Evolutionary conservation across 2,797 vertebrate genomes (phyloP).

Genomic region (Micrastur ruficollis): DNA sequence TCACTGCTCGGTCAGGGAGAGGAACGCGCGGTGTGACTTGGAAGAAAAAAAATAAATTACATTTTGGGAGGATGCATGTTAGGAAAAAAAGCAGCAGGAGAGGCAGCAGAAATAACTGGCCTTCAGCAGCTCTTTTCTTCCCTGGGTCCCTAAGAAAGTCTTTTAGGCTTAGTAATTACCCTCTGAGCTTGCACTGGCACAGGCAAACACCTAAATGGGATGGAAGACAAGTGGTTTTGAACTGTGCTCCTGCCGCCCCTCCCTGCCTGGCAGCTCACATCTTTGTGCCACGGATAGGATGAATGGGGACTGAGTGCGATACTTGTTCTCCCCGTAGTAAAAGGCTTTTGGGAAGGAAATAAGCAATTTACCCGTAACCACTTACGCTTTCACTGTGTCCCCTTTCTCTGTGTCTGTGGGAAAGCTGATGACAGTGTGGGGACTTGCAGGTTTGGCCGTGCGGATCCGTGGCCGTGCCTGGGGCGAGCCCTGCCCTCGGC

Average conservation of each 20-base stretch:
- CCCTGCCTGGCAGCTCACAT: not conserved
- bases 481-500: not conserved
- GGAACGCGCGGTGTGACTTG: accelerated
- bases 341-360: not conserved
- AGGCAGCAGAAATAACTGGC: not conserved
- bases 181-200: not conserved
- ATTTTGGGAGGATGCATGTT: accelerated
- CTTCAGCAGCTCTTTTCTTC: not conserved
- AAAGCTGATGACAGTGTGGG: accelerated
- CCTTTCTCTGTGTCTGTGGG: accelerated
- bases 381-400: accelerated
- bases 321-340: not conserved
- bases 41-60: not conserved
- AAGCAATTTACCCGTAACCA: accelerated
- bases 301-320: accelerated
- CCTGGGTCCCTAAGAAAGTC: not conserved
- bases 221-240: not conserved
- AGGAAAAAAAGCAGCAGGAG: not conserved
- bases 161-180: not conserved
- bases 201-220: not conserved
- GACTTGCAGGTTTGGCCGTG: accelerated
- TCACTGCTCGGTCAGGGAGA: not conserved
- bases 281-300: not conserved
- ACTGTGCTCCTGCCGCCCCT: not conserved
- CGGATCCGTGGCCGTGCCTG: accelerated